Evolutionary conservation across 1,140 invertebrate species (phyloP).

Genomic region (Lysiphlebus fabarum): DNA sequence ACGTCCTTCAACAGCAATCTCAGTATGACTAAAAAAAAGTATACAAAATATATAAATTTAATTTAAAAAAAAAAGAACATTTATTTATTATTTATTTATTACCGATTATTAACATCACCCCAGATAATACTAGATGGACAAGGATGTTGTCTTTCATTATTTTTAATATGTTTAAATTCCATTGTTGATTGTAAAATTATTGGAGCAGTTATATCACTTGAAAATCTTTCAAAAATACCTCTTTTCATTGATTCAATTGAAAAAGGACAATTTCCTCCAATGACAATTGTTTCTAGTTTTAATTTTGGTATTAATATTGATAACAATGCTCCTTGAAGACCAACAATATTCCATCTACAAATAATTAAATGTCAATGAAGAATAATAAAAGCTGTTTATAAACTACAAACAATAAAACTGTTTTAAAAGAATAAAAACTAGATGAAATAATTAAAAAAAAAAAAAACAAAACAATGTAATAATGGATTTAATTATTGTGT

Average conservation of each 20-base stretch:
- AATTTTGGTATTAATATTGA: conserved; percentile 70
- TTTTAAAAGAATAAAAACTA: no score
- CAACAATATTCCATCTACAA: conserved; percentile 77
- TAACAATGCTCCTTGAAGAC: conserved; percentile 77
- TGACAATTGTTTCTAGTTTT: conserved; percentile 67
- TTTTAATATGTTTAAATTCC: conserved; percentile 53
- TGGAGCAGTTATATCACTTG: conserved; percentile 34
- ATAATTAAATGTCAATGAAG: background rate
- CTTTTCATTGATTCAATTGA: conserved; percentile 63
- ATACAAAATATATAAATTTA: no score
- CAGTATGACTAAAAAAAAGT: conserved; percentile 58
- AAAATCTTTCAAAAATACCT: conserved; percentile 60
- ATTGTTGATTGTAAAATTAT: conserved; percentile 42
- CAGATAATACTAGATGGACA: conserved; percentile 64
- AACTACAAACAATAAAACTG: no score
- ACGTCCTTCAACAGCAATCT: conserved; percentile 76
- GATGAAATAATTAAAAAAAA: no score
- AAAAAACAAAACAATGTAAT: no score
- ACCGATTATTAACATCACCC: conserved; percentile 53
- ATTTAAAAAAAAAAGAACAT: conserved; percentile 9
- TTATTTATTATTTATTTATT: conserved; percentile 20
- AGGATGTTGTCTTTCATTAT: conserved; percentile 46
- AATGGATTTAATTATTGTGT: no score
- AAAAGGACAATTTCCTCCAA: conserved; percentile 68
- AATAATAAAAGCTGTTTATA: background rate